These are phyloP conservation scores for Eolophus roseicapilla DNA, from an alignment of 2,113 vertebrate genomes.

Conservation along the genomic window DNA sequence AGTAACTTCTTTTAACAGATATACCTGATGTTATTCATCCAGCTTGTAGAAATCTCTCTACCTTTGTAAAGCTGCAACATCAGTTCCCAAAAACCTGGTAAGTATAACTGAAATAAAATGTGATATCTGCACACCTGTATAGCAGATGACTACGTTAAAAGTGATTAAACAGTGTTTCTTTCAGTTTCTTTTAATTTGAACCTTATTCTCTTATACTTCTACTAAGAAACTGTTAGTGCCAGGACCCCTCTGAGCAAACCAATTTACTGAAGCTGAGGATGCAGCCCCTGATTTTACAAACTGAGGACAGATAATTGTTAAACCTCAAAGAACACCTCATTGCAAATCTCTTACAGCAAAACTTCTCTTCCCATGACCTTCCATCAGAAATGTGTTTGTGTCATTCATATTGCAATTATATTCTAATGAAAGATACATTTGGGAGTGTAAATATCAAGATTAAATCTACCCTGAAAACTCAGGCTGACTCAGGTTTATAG, in stretches of 20 bases:
- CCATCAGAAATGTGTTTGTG: slow-evolving; percentile 30
- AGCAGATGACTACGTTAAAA: slow-evolving; percentile 75
- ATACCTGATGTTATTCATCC: slow-evolving; percentile 14
- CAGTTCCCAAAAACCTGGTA: slow-evolving; percentile 50
- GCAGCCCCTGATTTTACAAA: slow-evolving; percentile 54
- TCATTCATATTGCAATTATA: slow-evolving; percentile 29
- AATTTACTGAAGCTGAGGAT: slow-evolving; percentile 63
- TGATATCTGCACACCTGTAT: slow-evolving; percentile 73
- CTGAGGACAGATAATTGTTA: slow-evolving; percentile 51
- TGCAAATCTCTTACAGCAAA: slow-evolving; percentile 16
- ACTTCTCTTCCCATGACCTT: not conserved
- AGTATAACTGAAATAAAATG: slow-evolving; percentile 63
- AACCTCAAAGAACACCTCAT: slow-evolving; percentile 31
- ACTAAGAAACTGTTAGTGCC: not conserved
- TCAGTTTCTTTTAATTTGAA: slow-evolving; percentile 61
- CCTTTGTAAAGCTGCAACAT: slow-evolving; percentile 40
- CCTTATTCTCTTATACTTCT: slow-evolving; percentile 39
- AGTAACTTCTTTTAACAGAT: slow-evolving; percentile 28
- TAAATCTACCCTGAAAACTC: slow-evolving; percentile 74
- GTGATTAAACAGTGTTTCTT: slow-evolving; percentile 55
- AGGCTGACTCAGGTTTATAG: slow-evolving; percentile 73
- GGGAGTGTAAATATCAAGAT: slow-evolving; percentile 62
- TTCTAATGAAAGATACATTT: slow-evolving; percentile 30
- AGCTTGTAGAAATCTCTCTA: slow-evolving; percentile 3
- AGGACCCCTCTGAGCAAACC: slow-evolving; percentile 20